These are phyloP conservation scores for Stomorhina lunata DNA, from an alignment of 2,888 invertebrate species.

Conservation along the genomic window DNA sequence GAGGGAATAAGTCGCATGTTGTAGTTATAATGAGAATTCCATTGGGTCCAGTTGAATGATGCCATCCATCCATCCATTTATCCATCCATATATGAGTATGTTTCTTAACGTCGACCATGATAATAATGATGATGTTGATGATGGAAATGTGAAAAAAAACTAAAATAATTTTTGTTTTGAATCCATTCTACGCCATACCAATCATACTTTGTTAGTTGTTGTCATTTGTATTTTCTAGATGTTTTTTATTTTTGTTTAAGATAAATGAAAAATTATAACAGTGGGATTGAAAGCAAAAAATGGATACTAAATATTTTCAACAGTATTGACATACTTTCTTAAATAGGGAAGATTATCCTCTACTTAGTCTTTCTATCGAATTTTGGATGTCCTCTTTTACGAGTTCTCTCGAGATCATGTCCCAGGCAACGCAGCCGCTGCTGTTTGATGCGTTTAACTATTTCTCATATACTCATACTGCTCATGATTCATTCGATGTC, in stretches of 20 bases:
- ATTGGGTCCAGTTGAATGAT: constrained; percentile 56
- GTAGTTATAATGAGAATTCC: constrained; percentile 54
- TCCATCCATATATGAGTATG: constrained; percentile 24
- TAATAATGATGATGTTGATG: constrained; percentile 25
- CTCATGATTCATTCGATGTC: too few species aligned
- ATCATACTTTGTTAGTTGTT: constrained; percentile 11
- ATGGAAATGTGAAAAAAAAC: constrained; percentile 26
- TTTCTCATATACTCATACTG: too few species aligned
- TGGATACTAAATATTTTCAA: too few species aligned
- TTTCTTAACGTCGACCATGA: constrained; percentile 17
- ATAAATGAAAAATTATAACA: constrained; percentile 12
- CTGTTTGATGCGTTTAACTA: too few species aligned
- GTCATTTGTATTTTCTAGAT: constrained; percentile 26
- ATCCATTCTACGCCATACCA: neutral
- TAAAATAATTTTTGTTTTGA: constrained; percentile 28
- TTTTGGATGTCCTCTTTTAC: too few species aligned
- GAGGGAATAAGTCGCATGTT: constrained; percentile 16
- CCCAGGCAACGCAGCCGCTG: too few species aligned
- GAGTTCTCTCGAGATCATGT: too few species aligned
- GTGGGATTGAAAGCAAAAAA: constrained; percentile 5
- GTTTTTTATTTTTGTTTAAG: neutral
- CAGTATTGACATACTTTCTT: too few species aligned
- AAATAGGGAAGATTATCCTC: too few species aligned
- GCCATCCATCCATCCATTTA: constrained; percentile 8
- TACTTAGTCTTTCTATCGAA: too few species aligned